phyloP scores from a whole-genome alignment of 2,797 vertebrate genomes.

The Phoxinus dragarum region DNA sequence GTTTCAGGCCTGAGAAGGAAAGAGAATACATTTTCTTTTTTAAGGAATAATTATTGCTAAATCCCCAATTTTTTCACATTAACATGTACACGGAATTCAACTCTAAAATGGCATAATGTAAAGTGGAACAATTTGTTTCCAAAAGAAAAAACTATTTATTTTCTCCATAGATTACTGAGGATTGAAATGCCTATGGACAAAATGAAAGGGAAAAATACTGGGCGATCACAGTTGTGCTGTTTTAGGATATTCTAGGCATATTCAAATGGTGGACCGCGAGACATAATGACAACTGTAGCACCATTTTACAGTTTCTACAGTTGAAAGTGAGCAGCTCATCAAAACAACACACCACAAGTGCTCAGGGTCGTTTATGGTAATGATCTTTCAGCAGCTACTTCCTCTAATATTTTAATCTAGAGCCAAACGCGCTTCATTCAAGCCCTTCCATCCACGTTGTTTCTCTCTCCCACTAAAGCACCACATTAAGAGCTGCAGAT shows the following conservation, averaged over 20 bases:
- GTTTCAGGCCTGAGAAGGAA: slow-evolving; percentile 74
- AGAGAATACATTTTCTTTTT: not conserved
- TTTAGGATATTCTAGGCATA: not conserved
- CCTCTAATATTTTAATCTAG: too few species aligned
- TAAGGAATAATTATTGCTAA: not conserved
- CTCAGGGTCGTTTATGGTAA: too few species aligned
- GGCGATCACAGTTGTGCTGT: not conserved
- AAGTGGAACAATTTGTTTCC: not conserved
- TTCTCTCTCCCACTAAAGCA: too few species aligned
- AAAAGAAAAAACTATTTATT: not conserved
- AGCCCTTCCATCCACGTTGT: too few species aligned
- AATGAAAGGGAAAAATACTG: not conserved
- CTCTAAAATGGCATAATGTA: not conserved
- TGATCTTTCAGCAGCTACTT: too few species aligned
- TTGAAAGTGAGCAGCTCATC: not conserved
- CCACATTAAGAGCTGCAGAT: too few species aligned
- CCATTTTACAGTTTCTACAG: not conserved
- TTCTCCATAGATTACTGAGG: not conserved
- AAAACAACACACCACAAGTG: not conserved
- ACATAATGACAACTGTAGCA: not conserved
- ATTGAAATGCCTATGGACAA: not conserved
- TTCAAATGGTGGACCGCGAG: not conserved
- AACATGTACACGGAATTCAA: not conserved
- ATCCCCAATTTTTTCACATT: not conserved
- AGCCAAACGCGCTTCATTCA: too few species aligned